These are phyloP conservation scores for Carposina sasakii DNA, from an alignment of 1,140 invertebrate genomes.

Conservation along the genomic window DNA sequence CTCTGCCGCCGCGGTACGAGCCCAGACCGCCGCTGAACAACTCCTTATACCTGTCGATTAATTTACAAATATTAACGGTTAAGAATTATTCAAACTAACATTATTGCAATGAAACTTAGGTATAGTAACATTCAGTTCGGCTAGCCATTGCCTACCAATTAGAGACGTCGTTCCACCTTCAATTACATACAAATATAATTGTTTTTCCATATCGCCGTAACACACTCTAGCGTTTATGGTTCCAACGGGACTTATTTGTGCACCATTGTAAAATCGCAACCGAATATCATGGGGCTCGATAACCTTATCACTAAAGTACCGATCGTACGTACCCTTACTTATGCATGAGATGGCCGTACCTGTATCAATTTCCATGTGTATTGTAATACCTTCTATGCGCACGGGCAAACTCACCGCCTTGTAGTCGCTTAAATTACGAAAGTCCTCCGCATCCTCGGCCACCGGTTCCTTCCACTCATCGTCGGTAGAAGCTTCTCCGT, in stretches of 20 bases:
- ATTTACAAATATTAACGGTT: no score
- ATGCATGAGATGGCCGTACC: conserved; percentile 10
- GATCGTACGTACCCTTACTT: not conserved
- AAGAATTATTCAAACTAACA: no score
- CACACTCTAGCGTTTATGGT: not conserved
- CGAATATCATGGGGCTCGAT: not conserved
- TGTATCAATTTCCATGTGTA: conserved; percentile 10
- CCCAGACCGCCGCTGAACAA: no score
- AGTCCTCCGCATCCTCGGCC: no score
- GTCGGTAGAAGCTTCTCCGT: no score
- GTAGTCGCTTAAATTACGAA: conserved; percentile 2
- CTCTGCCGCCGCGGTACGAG: no score
- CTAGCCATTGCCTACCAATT: conserved; percentile 6
- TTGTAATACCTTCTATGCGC: not conserved
- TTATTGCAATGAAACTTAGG: not conserved
- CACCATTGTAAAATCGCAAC: conserved; percentile 7
- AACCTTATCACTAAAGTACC: not conserved
- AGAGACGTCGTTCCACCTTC: conserved; percentile 3
- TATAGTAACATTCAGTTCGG: not conserved
- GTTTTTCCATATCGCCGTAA: not conserved
- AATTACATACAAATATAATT: conserved; percentile 3
- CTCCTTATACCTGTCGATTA: no score
- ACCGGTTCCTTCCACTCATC: no score
- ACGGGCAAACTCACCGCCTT: conserved; percentile 7
- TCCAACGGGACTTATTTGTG: not conserved